Conservation (phyloP, 2,888 invertebrate genomes). For the Thymelicus acteon region DNA sequence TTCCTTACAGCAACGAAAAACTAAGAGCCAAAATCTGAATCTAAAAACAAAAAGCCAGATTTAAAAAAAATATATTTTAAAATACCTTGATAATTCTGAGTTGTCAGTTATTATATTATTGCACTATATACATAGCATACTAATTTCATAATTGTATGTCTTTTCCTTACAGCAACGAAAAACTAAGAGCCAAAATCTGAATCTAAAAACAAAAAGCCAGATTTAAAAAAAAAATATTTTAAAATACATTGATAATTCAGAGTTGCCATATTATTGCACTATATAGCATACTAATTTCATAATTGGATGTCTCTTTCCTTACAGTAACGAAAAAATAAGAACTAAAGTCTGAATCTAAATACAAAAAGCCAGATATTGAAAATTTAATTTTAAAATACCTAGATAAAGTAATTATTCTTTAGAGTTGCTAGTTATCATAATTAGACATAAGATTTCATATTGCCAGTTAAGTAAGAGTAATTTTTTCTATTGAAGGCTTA, state of each 20-base stretch:
- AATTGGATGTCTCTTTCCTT: neutral
- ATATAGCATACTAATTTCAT: neutral
- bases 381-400: neutral
- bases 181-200: neutral
- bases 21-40: neutral
- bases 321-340: neutral
- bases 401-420: neutral
- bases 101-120: no score
- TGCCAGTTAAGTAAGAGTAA: no score
- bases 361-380: neutral
- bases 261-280: no score
- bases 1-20: neutral
- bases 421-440: no score
- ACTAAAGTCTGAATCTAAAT: neutral
- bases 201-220: neutral
- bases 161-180: neutral
- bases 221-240: no score
- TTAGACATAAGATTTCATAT: no score
- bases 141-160: no score
- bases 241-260: no score
- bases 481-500: no score
- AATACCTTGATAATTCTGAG: no score
- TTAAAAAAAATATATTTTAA: no score
- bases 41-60: neutral
- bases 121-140: no score